Evolutionary conservation across 2,888 invertebrate genomes (phyloP), one percentile per base, ranked within the genome.

Genomic region (Lasioglossum vierecki): DNA sequence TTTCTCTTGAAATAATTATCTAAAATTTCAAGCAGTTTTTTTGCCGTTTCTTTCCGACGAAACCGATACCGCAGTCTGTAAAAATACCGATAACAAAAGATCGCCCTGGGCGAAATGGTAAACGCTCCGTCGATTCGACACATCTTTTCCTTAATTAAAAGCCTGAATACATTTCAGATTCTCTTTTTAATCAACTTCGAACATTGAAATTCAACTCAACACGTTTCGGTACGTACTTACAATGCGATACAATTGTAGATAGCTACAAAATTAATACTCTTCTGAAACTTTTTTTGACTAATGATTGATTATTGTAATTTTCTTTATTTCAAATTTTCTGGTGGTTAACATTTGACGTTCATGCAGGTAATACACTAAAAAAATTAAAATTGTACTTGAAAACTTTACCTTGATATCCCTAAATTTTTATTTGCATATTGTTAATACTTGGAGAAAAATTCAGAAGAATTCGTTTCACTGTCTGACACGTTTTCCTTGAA

Each of bases 11-110:
- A 80, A 79, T 82, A 81, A 80, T 76, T 71, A 79, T 60, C 60
- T 72, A 30, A 86, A 82, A 85, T 83, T 82, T 75, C 70, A 78
- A 83, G 35, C 79, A 60, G n/a, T 41, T 39, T 75, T 79, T 46
- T 66, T 53, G 26, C 70, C n/a, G 72, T 30, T 60, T 41, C 46
- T 70, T 63, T 11, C 44, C 30, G 15, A 30, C 35, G 44, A 13
- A 60, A 30, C 26, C 5, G 18, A 6, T 49, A 26, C 44, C n/a
- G 53, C 53, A 11, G 22, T 60, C 66, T 15, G 35, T 26, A 22
- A 30, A 70, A 57, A 35, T 71, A 18, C 71, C 46, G 57, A 81
- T 39, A 60, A 71, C 68, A 71, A 71, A 15, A 26, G 4, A 39
- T 5, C 35, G 9, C 15, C 35, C 18, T 35, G n/a, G 26, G 18